These are phyloP conservation scores for Drosophila ohnishii DNA, from an alignment of 1,140 invertebrate species.

Conservation along the genomic window DNA sequence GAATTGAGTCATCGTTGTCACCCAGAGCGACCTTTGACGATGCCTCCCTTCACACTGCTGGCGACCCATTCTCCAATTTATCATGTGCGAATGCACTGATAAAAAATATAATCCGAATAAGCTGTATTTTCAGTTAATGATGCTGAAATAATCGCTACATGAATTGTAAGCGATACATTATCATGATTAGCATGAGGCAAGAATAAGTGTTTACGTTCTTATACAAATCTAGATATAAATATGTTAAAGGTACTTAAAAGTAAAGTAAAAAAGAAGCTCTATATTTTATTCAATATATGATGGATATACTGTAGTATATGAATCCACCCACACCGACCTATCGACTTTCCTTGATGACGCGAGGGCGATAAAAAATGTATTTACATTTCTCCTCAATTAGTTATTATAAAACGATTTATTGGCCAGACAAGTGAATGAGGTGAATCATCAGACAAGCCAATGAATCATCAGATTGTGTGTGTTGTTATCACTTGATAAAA, in stretches of 20 bases:
- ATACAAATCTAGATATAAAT: neutral
- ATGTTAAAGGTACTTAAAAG: neutral
- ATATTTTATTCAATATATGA: neutral
- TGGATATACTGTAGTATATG: neutral
- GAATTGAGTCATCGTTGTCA: constrained; percentile 69
- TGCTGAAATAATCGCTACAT: constrained; percentile 7
- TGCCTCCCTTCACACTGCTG: constrained; percentile 10
- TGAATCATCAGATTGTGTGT: constrained; percentile 53
- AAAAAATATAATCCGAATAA: constrained; percentile 14
- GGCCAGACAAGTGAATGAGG: constrained; percentile 9
- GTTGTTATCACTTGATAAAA: constrained; percentile 41
- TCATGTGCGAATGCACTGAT: constrained; percentile 12
- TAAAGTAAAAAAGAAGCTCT: no score
- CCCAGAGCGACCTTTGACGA: constrained; percentile 24
- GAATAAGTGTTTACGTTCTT: neutral
- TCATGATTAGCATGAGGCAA: neutral
- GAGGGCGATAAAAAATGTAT: constrained; percentile 47
- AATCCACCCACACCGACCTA: neutral
- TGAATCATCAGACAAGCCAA: constrained; percentile 6
- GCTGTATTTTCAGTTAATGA: constrained; percentile 11
- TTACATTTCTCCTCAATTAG: constrained; percentile 60
- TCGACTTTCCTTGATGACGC: neutral
- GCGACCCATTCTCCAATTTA: constrained; percentile 10
- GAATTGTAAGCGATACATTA: constrained; percentile 1
- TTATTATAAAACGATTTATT: constrained; percentile 57